Percentiles rank a stretch among this genome's conserved stretches.
phyloP scores from a whole-genome alignment of 2,113 vertebrate species.

The Lota lota region DNA sequence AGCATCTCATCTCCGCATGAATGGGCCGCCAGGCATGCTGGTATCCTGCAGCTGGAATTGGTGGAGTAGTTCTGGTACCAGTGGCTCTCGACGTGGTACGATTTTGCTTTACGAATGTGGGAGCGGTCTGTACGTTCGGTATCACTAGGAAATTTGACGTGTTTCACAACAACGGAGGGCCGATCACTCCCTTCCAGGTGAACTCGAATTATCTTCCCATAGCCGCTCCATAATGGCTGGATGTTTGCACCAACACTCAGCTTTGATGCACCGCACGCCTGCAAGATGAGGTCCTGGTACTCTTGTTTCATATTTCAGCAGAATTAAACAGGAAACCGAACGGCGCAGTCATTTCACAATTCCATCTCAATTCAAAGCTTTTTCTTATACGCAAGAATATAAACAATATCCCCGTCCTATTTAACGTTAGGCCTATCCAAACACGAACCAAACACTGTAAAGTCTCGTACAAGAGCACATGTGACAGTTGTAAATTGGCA shows the following conservation, averaged over 20 bases:
- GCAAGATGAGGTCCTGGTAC: constrained; percentile 64
- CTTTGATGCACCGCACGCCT: constrained; percentile 58
- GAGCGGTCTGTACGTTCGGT: constrained; percentile 61
- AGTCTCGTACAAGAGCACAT: too few relatives aligned
- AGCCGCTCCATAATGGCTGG: constrained; percentile 75
- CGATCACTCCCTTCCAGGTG: constrained; percentile 64
- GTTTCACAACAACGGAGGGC: constrained; percentile 71
- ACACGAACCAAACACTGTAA: too few relatives aligned
- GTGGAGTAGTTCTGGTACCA: constrained; percentile 76
- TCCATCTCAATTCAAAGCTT: too few relatives aligned
- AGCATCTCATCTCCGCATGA: constrained; percentile 72
- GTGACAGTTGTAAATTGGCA: too few relatives aligned
- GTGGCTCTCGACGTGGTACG: constrained; percentile 74
- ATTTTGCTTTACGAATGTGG: constrained; percentile 69
- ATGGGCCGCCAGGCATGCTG: constrained; percentile 62
- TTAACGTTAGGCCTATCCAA: too few relatives aligned
- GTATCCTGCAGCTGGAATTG: constrained; percentile 49
- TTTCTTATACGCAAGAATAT: too few relatives aligned
- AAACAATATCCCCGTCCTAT: too few relatives aligned
- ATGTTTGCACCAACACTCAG: constrained; percentile 60
- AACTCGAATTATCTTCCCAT: constrained; percentile 71
- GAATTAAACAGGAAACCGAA: background rate
- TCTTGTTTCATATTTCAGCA: constrained; percentile 62
- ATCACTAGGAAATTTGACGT: constrained; percentile 65
- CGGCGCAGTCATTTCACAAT: background rate